Evolutionary conservation across 2,113 vertebrate species (phyloP), one percentile per base, ranked within the genome.

Genomic region (Colaptes auratus): DNA sequence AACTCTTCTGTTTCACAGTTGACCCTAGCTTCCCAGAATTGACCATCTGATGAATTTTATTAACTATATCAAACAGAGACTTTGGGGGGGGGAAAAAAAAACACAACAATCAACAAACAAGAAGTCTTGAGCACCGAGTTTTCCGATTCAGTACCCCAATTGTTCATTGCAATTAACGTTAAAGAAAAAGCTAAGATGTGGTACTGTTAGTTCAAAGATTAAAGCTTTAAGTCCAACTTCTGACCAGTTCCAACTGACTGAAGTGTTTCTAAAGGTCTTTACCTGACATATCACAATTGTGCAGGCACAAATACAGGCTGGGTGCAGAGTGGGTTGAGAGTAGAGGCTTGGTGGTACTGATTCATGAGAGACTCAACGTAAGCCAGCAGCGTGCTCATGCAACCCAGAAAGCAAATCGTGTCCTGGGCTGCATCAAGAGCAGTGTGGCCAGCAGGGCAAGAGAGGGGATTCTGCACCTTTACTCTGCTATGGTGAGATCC

Each of bases 1-100:
- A 88, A 93, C 98, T 98, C 93, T 97, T 97, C 72, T 92, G 98
- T 92, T 98, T 99, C 91, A 99, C 96, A 75, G 78, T 86, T 58
- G 95, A 94, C 42, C 98, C 97, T 15, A 98, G 95, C 89, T 98
- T 99, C 75, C 97, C 98, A 92, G 96, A 96, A 79, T 94, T 97
- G 89, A 97, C 89, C 98, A 99, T 98, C 7, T 97, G 96, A 92
- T 98, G 96, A 91, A 99, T 99, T 98, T 98, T 99, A 97, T 98
- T 98, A 95, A 99, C 98, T 90, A 99, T 99, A 96, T 99, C 98
- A 92, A 99, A 98, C 94, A 99, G 96, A 55, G 99, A 99, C 99
- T 99, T 95, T 67, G 33, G 86, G 72, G 28, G 33, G 14, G 19
- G 61, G 94, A 81, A 59, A 42, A 56, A 64, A 53, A n/a, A n/a